Conservation (phyloP, 2,797 vertebrate genomes). For the Simalia tracyae region DNA sequence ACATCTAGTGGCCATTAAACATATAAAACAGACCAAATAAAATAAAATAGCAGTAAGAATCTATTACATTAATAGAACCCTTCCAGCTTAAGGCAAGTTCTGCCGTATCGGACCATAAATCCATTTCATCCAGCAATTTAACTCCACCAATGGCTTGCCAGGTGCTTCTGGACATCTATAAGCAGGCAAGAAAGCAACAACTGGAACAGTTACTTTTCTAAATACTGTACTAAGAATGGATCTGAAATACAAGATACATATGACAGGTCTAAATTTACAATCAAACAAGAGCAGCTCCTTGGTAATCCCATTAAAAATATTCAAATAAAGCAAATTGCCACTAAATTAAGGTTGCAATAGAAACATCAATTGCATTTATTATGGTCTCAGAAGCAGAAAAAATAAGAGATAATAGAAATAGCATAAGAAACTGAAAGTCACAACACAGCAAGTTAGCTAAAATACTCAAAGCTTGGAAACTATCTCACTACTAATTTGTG, state of each 20-base stretch:
- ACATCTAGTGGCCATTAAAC: slow-evolving; percentile 58
- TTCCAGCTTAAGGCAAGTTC: neutral
- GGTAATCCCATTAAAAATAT: neutral
- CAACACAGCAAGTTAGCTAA: neutral
- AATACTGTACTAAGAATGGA: neutral
- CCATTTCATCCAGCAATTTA: neutral
- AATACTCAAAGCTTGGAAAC: neutral
- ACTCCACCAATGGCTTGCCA: slow-evolving; percentile 44
- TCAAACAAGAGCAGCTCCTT: neutral
- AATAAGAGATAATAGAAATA: neutral
- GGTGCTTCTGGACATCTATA: slow-evolving; percentile 25
- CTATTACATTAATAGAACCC: neutral
- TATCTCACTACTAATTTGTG: neutral
- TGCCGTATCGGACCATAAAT: neutral
- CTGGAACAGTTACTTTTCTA: neutral
- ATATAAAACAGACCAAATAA: slow-evolving; percentile 16
- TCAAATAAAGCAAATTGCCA: neutral
- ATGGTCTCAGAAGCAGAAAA: neutral
- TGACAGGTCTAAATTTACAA: neutral
- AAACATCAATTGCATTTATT: neutral
- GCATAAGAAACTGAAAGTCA: neutral
- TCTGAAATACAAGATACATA: neutral
- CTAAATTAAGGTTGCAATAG: neutral
- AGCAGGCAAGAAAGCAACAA: neutral
- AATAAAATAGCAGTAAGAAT: neutral